Base-by-base conservation (phyloP, 2,113 vertebrate species). In the Vidua chalybeata region DNA sequence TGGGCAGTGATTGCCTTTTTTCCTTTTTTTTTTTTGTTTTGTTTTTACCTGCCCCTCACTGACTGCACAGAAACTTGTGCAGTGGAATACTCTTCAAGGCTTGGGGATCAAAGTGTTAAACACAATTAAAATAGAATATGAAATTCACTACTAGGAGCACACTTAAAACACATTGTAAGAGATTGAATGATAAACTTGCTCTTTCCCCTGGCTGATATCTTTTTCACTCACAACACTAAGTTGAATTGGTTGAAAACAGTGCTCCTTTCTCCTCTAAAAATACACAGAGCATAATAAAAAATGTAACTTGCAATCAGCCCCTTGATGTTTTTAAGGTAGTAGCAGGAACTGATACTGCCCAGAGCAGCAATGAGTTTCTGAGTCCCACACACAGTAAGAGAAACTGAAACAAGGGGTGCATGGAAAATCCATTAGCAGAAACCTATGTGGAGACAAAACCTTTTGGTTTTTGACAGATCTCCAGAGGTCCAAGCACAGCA, bases 361-460 rank as follows among this genome's bases (percentile, higher is more conserved):
- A 95, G 90, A 97, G 90, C 93, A 95, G 90, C 85, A 88, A n/a
- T 43, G 92, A 92, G 46, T 63, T 90, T 73, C 69, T 89, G 68
- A 87, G 52, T 77, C 83, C 64, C 88, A 64, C 68, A 84, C 83
- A 3, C 1, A 13, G 79, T 10, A 90, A 88, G 64, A 84, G 79
- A 86, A 91, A 80, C 85, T 61, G 79, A 88, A 96, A 86, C 75
- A 93, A 86, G 90, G 93, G 79, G 80, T 54, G 64, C 85, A 95
- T 90, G 94, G 94, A 97, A 96, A 97, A 96, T 35, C 90, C 93
- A 96, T 96, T 92, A 95, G 85, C 52, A 95, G 49, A 92, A 92
- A 86, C 73, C 90, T 90, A 78, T 2, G 1, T 92, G 68, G 76
- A 93, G 90, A 95, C 93, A 96, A 92, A 96, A 97, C 92, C 84